These are phyloP conservation scores for Nasonovia ribisnigri DNA, from an alignment of 2,888 invertebrate genomes.

Conservation along the genomic window DNA sequence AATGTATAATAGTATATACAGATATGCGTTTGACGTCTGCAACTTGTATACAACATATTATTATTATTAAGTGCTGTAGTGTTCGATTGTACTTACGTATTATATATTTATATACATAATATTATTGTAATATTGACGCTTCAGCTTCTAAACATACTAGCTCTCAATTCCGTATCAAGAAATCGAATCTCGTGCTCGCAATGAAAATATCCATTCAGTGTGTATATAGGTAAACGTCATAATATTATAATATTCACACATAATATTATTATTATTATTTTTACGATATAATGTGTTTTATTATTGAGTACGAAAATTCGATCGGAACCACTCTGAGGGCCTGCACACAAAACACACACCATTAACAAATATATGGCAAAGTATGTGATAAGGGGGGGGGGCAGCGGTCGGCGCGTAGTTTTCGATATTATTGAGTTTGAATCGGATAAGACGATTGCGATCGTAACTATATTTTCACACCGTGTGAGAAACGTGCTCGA, in stretches of 20 bases:
- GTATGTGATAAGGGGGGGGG: not conserved
- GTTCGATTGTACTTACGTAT: not conserved
- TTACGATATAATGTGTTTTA: not conserved
- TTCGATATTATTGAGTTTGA: not conserved
- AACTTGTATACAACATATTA: not conserved
- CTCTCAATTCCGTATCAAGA: not conserved
- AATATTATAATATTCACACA: not conserved
- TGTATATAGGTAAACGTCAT: not conserved
- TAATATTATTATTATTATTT: not conserved
- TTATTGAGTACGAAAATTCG: conserved; percentile 7
- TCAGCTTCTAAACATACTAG: not conserved
- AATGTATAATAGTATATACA: not conserved
- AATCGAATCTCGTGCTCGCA: not conserved
- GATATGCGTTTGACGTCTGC: not conserved
- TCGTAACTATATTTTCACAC: conserved; percentile 44
- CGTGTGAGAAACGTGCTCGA: conserved; percentile 39
- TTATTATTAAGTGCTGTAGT: not conserved
- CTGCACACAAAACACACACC: not conserved
- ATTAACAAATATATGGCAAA: not conserved
- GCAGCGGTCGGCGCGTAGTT: not conserved
- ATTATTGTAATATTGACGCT: not conserved
- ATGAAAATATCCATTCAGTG: not conserved
- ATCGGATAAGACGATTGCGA: conserved; percentile 23
- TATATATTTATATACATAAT: not conserved
- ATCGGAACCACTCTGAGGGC: not conserved